These are phyloP conservation scores for Phycodurus eques DNA, from an alignment of 2,113 vertebrate genomes.

Conservation along the genomic window DNA sequence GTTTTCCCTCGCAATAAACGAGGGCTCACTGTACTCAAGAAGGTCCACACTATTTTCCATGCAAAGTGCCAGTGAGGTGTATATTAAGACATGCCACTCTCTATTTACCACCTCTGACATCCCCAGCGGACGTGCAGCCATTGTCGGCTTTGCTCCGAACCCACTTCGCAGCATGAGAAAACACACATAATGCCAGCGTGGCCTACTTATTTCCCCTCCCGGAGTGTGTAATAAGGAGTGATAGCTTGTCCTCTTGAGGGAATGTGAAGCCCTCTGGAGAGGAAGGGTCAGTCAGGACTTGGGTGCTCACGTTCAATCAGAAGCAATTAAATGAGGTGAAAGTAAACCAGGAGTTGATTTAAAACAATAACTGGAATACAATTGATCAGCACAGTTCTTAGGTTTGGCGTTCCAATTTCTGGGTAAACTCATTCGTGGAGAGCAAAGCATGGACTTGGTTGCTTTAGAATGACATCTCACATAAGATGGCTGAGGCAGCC, in stretches of 20 bases:
- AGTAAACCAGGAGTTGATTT: slow-evolving; percentile 1
- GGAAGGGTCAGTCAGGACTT: slow-evolving; percentile 38
- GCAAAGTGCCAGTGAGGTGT: slow-evolving; percentile 21
- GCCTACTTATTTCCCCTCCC: slow-evolving; percentile 61
- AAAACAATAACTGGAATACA: not conserved
- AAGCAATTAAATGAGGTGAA: not conserved
- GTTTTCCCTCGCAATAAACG: not conserved
- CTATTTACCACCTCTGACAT: slow-evolving; percentile 49
- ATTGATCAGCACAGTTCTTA: not conserved
- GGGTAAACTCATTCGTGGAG: not conserved
- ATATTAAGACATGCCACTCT: slow-evolving; percentile 52
- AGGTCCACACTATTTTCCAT: slow-evolving; percentile 4
- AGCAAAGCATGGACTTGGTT: not conserved
- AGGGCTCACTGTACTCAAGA: not conserved
- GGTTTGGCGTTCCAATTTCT: not conserved
- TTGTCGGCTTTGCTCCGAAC: slow-evolving; percentile 45
- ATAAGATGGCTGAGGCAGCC: too few relatives aligned
- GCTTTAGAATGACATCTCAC: too few relatives aligned
- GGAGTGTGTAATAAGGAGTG: slow-evolving; percentile 64
- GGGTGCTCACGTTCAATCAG: not conserved
- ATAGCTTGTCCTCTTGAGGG: slow-evolving; percentile 67
- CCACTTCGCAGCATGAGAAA: slow-evolving; percentile 47
- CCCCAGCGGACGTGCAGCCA: slow-evolving; percentile 42
- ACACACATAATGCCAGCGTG: slow-evolving; percentile 62
- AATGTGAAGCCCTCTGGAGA: slow-evolving; percentile 38